Evolutionary conservation across 2,113 vertebrate genomes (phyloP), one percentile per base, ranked within the genome.

Genomic region (Piaya cayana): DNA sequence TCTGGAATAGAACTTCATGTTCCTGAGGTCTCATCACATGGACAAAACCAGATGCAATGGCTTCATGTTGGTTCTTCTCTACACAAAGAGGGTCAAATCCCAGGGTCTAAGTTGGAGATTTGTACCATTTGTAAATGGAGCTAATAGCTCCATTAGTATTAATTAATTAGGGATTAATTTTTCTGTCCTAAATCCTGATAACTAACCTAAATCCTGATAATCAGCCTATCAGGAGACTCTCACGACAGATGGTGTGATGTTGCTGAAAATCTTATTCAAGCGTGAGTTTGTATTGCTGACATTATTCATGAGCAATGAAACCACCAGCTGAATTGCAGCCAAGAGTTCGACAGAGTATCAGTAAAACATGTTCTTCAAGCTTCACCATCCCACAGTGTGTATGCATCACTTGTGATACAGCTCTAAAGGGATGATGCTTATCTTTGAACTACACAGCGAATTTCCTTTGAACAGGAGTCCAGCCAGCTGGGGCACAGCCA

Each of bases 81-180:
- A 34, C 29, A 45, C 23, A 53, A 68, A 43, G 17, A 60, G 21
- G 39, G 67, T 86, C 77, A 79, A 53, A 65, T 55, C 27, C 34
- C 45, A 59, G 43, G 55, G 60, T 86, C 37, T 52, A 74, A 22
- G 26, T 4, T 75, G 45, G 45, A 30, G 42, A 59, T 19, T 34
- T 15, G 56, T 23, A 30, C 36, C 45, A 43, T 59, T 62, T 1
- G 1, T 30, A 79, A 75, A 36, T n/a, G 12, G 32, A 88, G 37
- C 29, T 42, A 67, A 45, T 83, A 25, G n/a, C n/a, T n/a, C n/a
- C n/a, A 60, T 65, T 70, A 78, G 56, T 15, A n/a, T n/a, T n/a
- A n/a, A n/a, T n/a, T n/a, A n/a, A n/a, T n/a, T n/a, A 86, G 34
- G 75, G 77, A 87, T 43, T 78, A 82, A 90, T 80, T 90, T 21